phyloP scores from a whole-genome alignment of 2,113 vertebrate genomes.

The Oxygymnocypris stewartii region DNA sequence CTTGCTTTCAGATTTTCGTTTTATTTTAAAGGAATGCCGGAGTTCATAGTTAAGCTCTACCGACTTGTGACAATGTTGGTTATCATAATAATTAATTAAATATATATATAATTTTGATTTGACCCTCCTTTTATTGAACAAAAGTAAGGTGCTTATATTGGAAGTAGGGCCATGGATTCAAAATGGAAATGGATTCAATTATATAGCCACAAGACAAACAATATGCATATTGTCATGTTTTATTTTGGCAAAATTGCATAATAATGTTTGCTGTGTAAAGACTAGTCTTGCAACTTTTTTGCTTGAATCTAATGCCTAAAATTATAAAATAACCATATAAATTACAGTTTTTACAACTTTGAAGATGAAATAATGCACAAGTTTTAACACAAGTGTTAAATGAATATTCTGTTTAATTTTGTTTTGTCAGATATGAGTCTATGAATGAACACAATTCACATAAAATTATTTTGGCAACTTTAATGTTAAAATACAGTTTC shows the following conservation, averaged over 20 bases:
- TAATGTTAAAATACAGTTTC: neutral
- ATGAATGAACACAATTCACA: too few species aligned
- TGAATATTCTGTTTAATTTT: too few species aligned
- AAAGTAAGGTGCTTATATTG: neutral
- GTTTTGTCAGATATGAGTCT: too few species aligned
- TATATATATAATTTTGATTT: neutral
- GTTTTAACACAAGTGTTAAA: too few species aligned
- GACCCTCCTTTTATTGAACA: neutral
- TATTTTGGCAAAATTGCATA: neutral
- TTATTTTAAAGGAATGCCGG: neutral
- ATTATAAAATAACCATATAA: neutral
- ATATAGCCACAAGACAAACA: neutral
- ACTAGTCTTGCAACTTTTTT: neutral
- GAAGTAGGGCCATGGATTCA: neutral
- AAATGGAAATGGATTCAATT: neutral
- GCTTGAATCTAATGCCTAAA: neutral
- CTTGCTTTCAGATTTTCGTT: neutral
- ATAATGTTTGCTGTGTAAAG: neutral
- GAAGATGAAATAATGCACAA: too few species aligned
- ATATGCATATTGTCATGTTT: neutral
- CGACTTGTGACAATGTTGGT: neutral
- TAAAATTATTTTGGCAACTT: neutral
- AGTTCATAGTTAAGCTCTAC: neutral
- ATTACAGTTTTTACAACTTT: too few species aligned
- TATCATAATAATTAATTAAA: neutral